Conservation (phyloP, 2,888 invertebrate genomes). For the Coecobrya sp. region DNA sequence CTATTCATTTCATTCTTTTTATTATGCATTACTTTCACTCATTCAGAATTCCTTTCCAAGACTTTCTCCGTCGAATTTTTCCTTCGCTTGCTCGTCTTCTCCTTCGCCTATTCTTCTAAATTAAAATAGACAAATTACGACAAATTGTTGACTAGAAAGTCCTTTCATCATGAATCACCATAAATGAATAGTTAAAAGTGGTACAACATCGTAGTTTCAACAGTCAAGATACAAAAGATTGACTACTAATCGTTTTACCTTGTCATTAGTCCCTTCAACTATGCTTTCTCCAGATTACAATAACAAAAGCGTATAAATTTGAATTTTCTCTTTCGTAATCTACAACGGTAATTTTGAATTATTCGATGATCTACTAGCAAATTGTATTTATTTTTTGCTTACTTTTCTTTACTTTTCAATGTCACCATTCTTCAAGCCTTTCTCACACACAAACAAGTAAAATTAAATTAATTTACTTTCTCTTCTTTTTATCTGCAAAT, state of each 20-base stretch:
- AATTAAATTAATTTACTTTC: constrained; percentile 41
- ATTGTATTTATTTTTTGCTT: not conserved
- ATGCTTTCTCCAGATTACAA: not conserved
- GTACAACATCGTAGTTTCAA: not conserved
- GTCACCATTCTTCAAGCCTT: not conserved
- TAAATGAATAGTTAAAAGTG: not conserved
- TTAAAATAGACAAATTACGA: constrained; percentile 25
- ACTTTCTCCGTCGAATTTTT: not conserved
- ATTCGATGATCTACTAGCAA: not conserved
- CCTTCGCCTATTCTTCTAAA: not conserved
- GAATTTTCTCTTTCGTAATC: not conserved
- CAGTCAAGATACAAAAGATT: not conserved
- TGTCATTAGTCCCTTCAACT: not conserved
- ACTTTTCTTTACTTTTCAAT: not conserved
- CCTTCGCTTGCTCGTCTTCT: not conserved
- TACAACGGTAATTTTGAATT: not conserved
- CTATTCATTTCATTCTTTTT: constrained; percentile 15
- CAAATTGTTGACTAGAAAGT: constrained; percentile 7
- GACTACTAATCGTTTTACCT: not conserved
- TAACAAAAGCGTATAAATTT: not conserved
- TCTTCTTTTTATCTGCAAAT: constrained; percentile 1
- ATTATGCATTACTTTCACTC: constrained; percentile 21
- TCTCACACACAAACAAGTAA: not conserved
- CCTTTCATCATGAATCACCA: not conserved
- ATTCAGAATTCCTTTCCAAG: constrained; percentile 11